Base-by-base conservation (phyloP, 2,797 vertebrate species). In the Bryconaethiops microstoma region DNA sequence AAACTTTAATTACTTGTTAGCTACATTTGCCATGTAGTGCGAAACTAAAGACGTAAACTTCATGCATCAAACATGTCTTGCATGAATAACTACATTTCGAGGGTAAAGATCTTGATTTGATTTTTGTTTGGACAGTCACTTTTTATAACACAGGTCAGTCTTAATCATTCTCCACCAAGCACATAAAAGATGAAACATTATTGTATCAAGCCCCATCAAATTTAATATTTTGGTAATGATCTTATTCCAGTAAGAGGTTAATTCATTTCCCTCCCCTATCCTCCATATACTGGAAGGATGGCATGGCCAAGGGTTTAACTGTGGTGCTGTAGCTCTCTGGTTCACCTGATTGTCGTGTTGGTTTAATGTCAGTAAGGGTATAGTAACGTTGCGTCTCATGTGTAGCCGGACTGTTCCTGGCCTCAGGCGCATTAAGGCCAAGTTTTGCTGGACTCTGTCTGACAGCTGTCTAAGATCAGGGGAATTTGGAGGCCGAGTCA, bases 341-440 rank as follows among this genome's bases (percentile, higher is more conserved):
- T 48, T 60, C 35, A 35, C 35, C 35, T 35, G 35, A 35, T 35
- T 35, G 78, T 76, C 25, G 2, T 35, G 54, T 73, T 77, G 79
- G 72, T 82, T 79, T 67, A 76, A n/a, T 10, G 39, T 70, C 29
- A 62, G 19, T 23, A 2, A 19, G 25, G 40, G 60, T 78, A 35
- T 45, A 71, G 72, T 76, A 75, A 55, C 67, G 42, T 57, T 39
- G 55, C 35, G 68, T 74, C 74, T 35, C 63, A 70, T 54, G 21
- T 80, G n/a, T 21, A 21, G 9, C n/a, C 1, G n/a, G n/a, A 60
- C 57, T 57, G 16, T 76, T 76, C 67, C 82, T 54, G 65, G 39
- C 50, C 50, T 48, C 8, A 40, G 45, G 64, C 21, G 45, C 29
- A 29, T 35, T 64, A 17, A 64, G 14, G 25, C 83, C 48, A 29